Percentiles rank a stretch among this genome's conserved stretches.
Evolutionary conservation across 2,113 vertebrate genomes (phyloP).

Genomic region (Tricholaema leucomelas): DNA sequence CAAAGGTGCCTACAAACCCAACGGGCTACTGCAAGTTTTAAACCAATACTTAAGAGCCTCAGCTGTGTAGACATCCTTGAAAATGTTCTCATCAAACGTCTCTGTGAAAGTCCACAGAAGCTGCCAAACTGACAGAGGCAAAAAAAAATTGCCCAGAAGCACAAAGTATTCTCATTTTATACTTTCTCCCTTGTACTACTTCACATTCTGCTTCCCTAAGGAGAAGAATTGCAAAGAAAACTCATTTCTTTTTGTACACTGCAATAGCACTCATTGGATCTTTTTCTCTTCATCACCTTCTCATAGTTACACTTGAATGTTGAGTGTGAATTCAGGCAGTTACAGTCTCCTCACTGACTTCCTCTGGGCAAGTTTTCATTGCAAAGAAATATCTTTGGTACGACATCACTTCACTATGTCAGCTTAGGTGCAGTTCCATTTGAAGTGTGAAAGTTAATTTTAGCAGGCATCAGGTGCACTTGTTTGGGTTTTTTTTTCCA

Average conservation of each 20-base stretch:
- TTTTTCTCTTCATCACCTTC: background rate
- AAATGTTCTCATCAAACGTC: background rate
- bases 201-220: background rate
- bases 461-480: background rate
- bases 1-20: too few species aligned
- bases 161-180: background rate
- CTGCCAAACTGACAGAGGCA: background rate
- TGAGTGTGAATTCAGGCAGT: background rate
- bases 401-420: background rate
- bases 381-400: background rate
- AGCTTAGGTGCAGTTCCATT: background rate
- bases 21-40: too few species aligned
- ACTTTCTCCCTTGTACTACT: background rate
- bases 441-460: background rate
- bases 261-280: background rate
- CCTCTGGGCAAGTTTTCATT: background rate
- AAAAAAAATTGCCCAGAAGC: background rate
- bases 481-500: too few species aligned
- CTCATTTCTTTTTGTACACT: background rate
- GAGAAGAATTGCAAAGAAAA: background rate
- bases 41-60: too few species aligned
- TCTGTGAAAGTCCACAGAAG: background rate
- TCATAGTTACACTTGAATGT: background rate
- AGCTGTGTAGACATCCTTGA: too few species aligned
- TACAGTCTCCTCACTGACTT: background rate